Percentiles rank a stretch among this genome's conserved stretches.
Conservation (phyloP, 2,113 vertebrate species). For the Chamaea fasciata region DNA sequence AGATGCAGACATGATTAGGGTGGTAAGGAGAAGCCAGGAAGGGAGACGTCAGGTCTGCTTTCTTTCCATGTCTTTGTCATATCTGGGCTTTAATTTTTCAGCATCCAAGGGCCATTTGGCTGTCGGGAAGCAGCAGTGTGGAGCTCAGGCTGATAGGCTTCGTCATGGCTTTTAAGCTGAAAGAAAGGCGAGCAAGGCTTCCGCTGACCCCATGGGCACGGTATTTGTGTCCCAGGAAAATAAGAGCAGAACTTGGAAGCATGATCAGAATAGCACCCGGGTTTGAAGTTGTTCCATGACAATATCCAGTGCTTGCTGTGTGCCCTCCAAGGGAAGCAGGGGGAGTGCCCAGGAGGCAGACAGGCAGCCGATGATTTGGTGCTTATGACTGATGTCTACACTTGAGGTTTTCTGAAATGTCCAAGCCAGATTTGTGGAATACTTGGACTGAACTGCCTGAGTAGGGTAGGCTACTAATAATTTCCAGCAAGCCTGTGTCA, state of each 20-base stretch:
- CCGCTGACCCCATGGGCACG: background rate
- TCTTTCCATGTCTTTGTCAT: background rate
- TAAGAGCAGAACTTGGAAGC: background rate
- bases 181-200: background rate
- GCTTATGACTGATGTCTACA: fast-evolving
- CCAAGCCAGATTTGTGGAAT: background rate
- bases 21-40: background rate
- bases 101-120: background rate
- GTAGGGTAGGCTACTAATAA: background rate
- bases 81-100: background rate
- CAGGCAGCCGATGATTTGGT: background rate
- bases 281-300: background rate
- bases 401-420: background rate
- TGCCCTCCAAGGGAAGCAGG: background rate
- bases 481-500: background rate
- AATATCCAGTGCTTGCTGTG: background rate
- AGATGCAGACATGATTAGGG: background rate
- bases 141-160: background rate
- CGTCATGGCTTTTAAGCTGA: background rate
- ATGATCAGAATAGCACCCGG: background rate
- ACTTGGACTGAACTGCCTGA: background rate
- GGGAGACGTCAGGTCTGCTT: background rate
- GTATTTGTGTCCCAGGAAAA: background rate
- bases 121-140: background rate
- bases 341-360: background rate